Evolutionary conservation across 2,888 invertebrate genomes (phyloP).

Genomic region (Lithophane leautieri): DNA sequence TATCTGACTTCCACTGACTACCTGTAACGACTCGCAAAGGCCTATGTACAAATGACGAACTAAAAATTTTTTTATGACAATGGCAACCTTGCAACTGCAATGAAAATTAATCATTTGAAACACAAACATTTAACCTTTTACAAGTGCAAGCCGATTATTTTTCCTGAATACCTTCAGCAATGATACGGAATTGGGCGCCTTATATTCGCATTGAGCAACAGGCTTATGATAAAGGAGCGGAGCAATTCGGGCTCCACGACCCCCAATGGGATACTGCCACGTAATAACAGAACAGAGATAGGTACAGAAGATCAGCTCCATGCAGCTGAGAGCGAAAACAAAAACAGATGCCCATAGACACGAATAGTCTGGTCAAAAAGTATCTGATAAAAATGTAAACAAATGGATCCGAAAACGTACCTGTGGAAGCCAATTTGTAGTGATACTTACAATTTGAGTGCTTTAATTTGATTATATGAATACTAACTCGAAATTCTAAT

Average conservation of each 20-base stretch:
- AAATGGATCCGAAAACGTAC: background rate
- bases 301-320: constrained; percentile 9
- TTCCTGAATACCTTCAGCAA: constrained; percentile 20
- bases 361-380: background rate
- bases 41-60: too few species aligned
- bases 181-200: constrained; percentile 25
- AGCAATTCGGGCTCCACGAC: constrained; percentile 38
- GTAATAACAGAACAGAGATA: background rate
- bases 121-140: constrained; percentile 4
- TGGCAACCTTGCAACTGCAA: background rate
- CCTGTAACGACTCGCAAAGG: too few species aligned
- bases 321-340: background rate
- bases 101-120: background rate
- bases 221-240: constrained; percentile 49
- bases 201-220: constrained; percentile 52
- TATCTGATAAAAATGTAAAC: background rate
- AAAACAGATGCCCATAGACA: background rate
- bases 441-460: background rate
- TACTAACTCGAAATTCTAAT: background rate
- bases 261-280: constrained; percentile 9
- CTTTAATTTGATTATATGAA: background rate
- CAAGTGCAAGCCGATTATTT: constrained; percentile 26
- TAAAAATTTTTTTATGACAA: too few species aligned
- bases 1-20: too few species aligned
- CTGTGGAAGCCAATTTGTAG: background rate